Evolutionary conservation across 2,888 invertebrate species (phyloP), one percentile per base, ranked within the genome.

Genomic region (Steinernema carpocapsae): DNA sequence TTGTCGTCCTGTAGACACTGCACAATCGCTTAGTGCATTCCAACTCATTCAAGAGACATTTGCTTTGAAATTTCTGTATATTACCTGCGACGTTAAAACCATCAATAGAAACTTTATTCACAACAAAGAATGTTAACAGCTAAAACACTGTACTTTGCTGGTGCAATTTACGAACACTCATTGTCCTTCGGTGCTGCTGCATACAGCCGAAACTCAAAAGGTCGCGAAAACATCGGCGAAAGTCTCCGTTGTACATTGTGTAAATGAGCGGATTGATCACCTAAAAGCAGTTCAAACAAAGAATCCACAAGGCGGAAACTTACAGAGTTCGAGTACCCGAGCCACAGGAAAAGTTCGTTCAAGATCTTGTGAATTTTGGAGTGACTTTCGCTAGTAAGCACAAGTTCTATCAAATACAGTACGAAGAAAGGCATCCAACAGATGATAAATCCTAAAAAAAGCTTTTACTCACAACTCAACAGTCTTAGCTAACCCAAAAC

Each of bases 351-450:
- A 70, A 88, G 81, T 71, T 88, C 88, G 71, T 77, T 80, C n/a
- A 83, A 75, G 12, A 86, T 72, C 72, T 76, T 56, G 72, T 83
- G 83, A 19, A 81, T 74, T 17, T 76, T 71, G 1, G 81, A 78
- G 19, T 74, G 76, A 32, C 77, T 79, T 1, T 82, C 59, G 12
- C 76, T 71, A 3, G 77, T 72, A 14, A 81, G 76, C 70, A 85
- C 83, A 0, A 86, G 85, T 78, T 88, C 84, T 19, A 88, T 79
- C 12, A 88, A 80, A 73, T 88, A 88, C 52, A 88, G 77, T 10
- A 88, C 80, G 78, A 88, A 88, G 76, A 88, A 88, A 7, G 88
- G 88, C 84, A 88, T 85, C 88, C 88, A 88, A 76, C 88, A 88
- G 22, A 87, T 79, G 37, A 88, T 87, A 76, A 88, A 88, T 22